These are phyloP conservation scores for Urocolius indicus DNA, from an alignment of 2,113 vertebrate genomes.

Conservation along the genomic window DNA sequence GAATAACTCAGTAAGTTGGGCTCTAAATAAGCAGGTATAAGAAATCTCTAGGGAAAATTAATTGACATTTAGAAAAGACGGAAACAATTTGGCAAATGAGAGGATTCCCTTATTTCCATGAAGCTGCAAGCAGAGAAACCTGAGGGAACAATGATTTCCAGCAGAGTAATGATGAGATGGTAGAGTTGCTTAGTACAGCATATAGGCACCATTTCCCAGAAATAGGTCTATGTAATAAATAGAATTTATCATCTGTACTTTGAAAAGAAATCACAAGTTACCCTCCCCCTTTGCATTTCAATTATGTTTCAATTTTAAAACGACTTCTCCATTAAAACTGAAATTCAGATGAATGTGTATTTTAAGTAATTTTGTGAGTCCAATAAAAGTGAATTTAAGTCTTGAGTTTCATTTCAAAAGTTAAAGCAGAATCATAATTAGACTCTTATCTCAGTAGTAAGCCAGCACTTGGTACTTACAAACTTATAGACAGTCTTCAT, in stretches of 20 bases:
- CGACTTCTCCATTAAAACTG: constrained; percentile 1
- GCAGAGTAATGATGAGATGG: constrained; percentile 56
- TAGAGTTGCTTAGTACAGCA: constrained; percentile 35
- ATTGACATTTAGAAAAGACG: constrained; percentile 60
- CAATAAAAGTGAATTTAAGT: constrained; percentile 4
- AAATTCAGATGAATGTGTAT: constrained; percentile 20
- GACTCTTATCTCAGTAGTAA: constrained; percentile 46
- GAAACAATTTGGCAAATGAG: constrained; percentile 43
- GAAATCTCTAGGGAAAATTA: constrained; percentile 64
- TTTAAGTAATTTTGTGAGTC: constrained; percentile 23
- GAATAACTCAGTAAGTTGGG: constrained; percentile 55
- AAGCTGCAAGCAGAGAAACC: constrained; percentile 47
- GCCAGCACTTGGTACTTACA: constrained; percentile 81
- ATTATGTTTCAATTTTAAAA: constrained; percentile 44
- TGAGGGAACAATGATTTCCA: constrained; percentile 64
- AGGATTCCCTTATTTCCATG: constrained; percentile 58
- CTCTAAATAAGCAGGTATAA: constrained; percentile 64
- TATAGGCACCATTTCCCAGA: background rate
- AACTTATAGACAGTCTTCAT: constrained; percentile 99
- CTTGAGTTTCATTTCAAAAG: background rate
- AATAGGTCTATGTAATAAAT: constrained; percentile 10
- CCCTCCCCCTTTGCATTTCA: constrained; percentile 19
- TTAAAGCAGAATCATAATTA: constrained; percentile 10
- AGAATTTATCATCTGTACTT: constrained; percentile 35
- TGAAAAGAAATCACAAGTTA: constrained; percentile 31